Evolutionary conservation across 2,113 vertebrate species (phyloP).

Genomic region (Mobula birostris): DNA sequence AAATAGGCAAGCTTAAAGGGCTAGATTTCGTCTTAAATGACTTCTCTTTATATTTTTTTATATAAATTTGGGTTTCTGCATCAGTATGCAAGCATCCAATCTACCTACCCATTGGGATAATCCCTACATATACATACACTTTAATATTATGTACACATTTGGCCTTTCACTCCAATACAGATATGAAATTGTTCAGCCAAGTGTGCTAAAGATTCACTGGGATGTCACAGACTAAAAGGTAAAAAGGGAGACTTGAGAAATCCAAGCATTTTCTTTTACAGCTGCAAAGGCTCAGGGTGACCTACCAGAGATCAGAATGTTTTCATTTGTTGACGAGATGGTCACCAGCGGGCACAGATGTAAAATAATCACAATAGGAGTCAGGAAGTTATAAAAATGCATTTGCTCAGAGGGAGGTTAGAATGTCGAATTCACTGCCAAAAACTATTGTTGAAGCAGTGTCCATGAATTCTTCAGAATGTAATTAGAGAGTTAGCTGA

Average conservation of each 20-base stretch:
- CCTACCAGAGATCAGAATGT: neutral
- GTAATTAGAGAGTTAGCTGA: neutral
- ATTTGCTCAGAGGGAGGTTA: slow-evolving; percentile 16
- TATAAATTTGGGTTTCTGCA: too few relatives aligned
- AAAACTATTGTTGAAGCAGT: neutral
- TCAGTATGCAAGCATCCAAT: too few relatives aligned
- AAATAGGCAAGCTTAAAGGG: too few relatives aligned
- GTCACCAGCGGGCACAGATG: neutral
- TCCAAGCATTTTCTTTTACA: neutral
- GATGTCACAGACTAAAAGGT: neutral
- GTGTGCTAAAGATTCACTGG: neutral
- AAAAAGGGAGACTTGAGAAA: neutral
- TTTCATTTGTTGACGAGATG: neutral
- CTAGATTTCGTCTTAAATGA: too few relatives aligned
- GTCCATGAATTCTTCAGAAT: neutral
- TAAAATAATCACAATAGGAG: neutral
- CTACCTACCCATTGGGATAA: too few relatives aligned
- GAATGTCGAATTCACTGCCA: slow-evolving; percentile 3
- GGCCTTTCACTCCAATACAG: neutral
- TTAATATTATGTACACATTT: neutral
- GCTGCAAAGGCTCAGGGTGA: slow-evolving; percentile 6
- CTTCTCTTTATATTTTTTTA: too few relatives aligned
- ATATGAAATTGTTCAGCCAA: neutral
- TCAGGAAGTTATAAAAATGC: slow-evolving; percentile 5
- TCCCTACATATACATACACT: too few relatives aligned